Evolutionary conservation across 2,113 vertebrate genomes (phyloP).

Genomic region (Pygoscelis antarcticus): DNA sequence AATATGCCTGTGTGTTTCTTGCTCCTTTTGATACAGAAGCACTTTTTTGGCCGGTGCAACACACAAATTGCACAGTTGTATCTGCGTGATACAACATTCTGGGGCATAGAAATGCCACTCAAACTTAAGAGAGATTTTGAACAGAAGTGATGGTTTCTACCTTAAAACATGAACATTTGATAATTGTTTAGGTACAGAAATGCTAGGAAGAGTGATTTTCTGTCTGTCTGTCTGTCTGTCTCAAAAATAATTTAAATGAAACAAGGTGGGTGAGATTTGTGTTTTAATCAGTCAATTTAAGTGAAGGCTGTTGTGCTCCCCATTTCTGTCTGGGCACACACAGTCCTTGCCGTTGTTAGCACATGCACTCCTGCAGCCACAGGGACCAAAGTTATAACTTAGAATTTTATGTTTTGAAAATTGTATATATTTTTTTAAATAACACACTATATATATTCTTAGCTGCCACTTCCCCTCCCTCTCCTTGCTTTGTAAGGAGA

Average conservation of each 20-base stretch:
- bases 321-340: background rate
- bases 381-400: accelerated
- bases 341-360: background rate
- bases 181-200: background rate
- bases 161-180: background rate
- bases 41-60: background rate
- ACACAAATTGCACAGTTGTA: background rate
- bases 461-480: background rate
- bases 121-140: background rate
- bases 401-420: background rate
- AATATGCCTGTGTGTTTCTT: background rate
- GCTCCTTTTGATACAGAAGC: background rate
- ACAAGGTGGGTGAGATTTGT: background rate
- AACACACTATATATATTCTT: accelerated
- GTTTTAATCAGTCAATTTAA: background rate
- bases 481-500: background rate
- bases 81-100: background rate
- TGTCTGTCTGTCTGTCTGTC: no score
- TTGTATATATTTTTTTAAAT: background rate
- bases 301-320: background rate
- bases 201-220: background rate
- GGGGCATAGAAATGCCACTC: background rate
- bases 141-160: background rate
- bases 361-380: background rate
- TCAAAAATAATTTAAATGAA: background rate